phyloP scores from a whole-genome alignment of 2,888 invertebrate species.

The Lochmaea capreae region DNA sequence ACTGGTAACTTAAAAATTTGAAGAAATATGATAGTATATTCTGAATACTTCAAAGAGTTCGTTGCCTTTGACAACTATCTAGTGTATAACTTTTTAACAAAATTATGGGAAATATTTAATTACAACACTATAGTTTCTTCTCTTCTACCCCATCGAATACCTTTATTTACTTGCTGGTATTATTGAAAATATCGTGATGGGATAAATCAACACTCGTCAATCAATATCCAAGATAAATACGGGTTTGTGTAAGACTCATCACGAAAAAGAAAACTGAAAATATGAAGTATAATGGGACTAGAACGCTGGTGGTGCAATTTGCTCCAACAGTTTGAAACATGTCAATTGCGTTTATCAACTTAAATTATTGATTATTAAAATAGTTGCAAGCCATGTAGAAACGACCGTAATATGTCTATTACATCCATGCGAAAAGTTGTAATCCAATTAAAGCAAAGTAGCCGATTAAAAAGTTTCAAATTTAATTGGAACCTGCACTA shows the following conservation, averaged over 20 bases:
- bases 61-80: too few species aligned
- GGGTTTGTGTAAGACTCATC: not conserved
- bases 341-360: not conserved
- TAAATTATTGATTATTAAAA: too few species aligned
- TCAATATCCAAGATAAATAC: conserved; percentile 7
- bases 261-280: not conserved
- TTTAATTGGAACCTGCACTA: too few species aligned
- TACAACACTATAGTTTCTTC: too few species aligned
- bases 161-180: conserved; percentile 1
- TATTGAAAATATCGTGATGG: conserved; percentile 8
- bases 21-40: too few species aligned
- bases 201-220: conserved; percentile 3
- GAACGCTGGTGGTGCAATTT: not conserved
- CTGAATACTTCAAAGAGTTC: too few species aligned
- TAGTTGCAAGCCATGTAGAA: too few species aligned
- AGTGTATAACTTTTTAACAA: not conserved
- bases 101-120: not conserved
- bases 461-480: too few species aligned
- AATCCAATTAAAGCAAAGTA: too few species aligned
- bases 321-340: not conserved
- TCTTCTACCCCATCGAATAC: not conserved
- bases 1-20: too few species aligned
- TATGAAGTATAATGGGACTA: not conserved
- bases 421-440: too few species aligned
- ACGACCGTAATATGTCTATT: too few species aligned